Evolutionary conservation across 2,797 vertebrate species (phyloP).

Genomic region (Coregonus sp.): DNA sequence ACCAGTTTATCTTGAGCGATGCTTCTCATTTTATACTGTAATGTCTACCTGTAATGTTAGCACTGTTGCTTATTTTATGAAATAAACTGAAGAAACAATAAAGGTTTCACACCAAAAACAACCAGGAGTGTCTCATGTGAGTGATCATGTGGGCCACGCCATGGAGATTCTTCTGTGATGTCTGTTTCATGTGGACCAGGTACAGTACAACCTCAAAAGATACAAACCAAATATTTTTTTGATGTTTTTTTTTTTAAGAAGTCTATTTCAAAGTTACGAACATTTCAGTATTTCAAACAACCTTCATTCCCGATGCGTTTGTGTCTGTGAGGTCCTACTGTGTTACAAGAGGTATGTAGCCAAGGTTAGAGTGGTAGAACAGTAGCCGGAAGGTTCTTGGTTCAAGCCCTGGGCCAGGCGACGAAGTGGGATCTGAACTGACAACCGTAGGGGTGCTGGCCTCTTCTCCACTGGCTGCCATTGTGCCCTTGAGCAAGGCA

Average conservation of each 20-base stretch:
- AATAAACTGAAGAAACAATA: constrained; percentile 59
- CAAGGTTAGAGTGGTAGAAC: not conserved
- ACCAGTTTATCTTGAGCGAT: not conserved
- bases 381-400: not conserved
- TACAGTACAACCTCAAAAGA: not conserved
- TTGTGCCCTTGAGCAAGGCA: too few species aligned
- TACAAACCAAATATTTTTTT: not conserved
- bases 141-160: constrained; percentile 17
- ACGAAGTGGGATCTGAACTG: not conserved
- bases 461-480: not conserved
- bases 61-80: constrained; percentile 48
- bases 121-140: constrained; percentile 24
- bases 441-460: not conserved
- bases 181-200: not conserved
- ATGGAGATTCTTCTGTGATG: constrained; percentile 9
- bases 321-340: not conserved
- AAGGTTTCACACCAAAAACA: constrained; percentile 50
- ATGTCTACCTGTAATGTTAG: constrained; percentile 58
- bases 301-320: not conserved
- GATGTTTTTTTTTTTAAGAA: too few species aligned
- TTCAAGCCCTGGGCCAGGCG: not conserved
- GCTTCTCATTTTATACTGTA: constrained; percentile 62
- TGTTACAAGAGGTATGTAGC: not conserved
- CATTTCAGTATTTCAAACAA: not conserved
- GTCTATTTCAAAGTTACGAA: not conserved